phyloP scores from a whole-genome alignment of 2,113 vertebrate species.

The Myrmecophaga tridactyla region DNA sequence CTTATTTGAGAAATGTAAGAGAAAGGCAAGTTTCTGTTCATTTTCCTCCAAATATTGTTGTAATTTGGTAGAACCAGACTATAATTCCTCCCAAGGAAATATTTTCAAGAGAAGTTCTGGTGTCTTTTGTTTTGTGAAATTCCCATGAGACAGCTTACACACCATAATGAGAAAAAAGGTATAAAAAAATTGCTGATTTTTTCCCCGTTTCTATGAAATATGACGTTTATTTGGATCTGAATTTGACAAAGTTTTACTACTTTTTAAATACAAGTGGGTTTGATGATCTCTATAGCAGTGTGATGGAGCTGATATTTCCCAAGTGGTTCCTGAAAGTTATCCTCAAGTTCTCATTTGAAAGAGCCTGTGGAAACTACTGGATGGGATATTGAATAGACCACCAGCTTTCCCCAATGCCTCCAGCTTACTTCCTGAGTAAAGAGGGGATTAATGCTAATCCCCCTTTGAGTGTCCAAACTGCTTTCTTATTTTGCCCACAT shows the following conservation, averaged over 20 bases:
- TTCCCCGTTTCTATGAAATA: constrained; percentile 41
- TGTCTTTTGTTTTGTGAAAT: constrained; percentile 55
- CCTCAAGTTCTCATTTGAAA: constrained; percentile 25
- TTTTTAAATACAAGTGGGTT: neutral
- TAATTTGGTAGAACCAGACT: constrained; percentile 37
- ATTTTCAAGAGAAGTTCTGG: constrained; percentile 22
- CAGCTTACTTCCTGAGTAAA: constrained; percentile 6
- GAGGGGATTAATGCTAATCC: constrained; percentile 28
- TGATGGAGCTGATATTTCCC: neutral
- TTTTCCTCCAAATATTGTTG: constrained; percentile 53
- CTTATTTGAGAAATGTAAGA: neutral
- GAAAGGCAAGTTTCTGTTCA: constrained; percentile 42
- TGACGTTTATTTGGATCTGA: constrained; percentile 33
- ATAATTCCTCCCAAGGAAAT: neutral
- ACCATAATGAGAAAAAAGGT: neutral
- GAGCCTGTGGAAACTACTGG: neutral
- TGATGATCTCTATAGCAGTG: neutral
- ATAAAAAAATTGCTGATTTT: constrained; percentile 48
- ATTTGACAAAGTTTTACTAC: constrained; percentile 28
- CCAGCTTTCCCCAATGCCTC: neutral
- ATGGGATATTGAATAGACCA: neutral
- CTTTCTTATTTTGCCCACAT: neutral
- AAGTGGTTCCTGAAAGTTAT: neutral
- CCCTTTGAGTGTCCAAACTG: constrained; percentile 4
- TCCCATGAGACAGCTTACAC: constrained; percentile 37